Evolutionary conservation across 2,113 vertebrate genomes (phyloP).

Genomic region (Ciconia stormi): DNA sequence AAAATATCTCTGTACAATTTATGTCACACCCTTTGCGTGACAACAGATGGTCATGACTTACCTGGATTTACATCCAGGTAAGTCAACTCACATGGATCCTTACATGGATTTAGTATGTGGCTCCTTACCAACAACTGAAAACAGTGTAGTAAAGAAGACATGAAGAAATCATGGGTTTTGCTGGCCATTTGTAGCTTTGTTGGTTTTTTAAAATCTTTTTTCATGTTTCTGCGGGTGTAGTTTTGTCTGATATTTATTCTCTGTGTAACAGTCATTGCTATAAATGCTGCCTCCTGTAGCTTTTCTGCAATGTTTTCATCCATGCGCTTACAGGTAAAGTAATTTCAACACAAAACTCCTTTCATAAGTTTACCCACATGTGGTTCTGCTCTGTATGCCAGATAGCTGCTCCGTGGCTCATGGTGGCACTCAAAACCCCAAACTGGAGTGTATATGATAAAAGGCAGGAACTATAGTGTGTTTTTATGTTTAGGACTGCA

Average conservation of each 20-base stretch:
- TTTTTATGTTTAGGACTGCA: neutral
- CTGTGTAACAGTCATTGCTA: neutral
- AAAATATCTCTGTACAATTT: neutral
- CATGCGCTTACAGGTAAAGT: neutral
- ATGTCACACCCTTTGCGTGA: neutral
- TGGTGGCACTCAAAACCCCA: neutral
- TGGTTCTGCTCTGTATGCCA: neutral
- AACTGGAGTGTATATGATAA: neutral
- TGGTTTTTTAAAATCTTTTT: neutral
- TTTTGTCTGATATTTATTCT: neutral
- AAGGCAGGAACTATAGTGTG: neutral
- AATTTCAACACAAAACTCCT: neutral
- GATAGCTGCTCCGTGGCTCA: neutral
- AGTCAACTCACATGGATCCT: too few species aligned
- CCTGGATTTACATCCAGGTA: too few species aligned
- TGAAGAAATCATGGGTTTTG: neutral
- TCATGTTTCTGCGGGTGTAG: neutral
- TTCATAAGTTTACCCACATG: neutral
- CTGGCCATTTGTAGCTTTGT: neutral
- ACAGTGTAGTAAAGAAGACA: neutral
- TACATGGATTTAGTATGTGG: neutral
- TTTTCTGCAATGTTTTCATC: neutral
- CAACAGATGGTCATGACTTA: neutral
- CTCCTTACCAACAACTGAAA: neutral
- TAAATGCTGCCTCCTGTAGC: neutral